Base-by-base conservation (phyloP, 2,888 invertebrate species). In the Coelinius sp. region DNA sequence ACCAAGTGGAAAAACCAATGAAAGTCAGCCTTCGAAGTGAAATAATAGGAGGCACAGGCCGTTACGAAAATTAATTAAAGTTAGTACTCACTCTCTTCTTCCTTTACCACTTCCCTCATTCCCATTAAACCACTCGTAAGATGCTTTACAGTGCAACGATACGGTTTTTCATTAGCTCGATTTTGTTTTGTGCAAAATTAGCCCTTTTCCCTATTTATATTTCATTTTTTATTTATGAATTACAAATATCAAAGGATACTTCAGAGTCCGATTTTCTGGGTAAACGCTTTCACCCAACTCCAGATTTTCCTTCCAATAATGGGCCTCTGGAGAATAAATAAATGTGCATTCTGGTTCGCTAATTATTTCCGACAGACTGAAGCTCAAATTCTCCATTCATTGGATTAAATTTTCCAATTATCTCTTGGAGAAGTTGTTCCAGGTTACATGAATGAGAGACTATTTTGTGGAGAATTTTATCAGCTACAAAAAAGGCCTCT, bases 1-100 rank as follows among this genome's bases (percentile, higher is more conserved):
- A 24, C 53, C 22, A 53, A 53, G 53, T 53, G 53, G 53, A 53
- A 53, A 53, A 53, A 53, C 53, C 53, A 53, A 53, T 53, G 53
- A 53, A 25, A 53, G 53, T 53, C 53, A 53, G 53, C 53, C 53
- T 53, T 53, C 25, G 53, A 53, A 25, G 53, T 53, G 53, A 53
- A 53, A 53, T 53, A 53, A 53, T 53, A 53, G 53, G 53, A 25
- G 10, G 53, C 53, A 25, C 27, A 25, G 53, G 25, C 53, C 25
- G 53, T 53, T 53, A 25, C 53, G n/a, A 25, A 14, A 53, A 53
- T 53, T 53, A 53, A 53, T 53, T 53, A 53, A 53, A 53, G 24
- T 41, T 14, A 41, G 14, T 14, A 3, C 41, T n/a, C 41, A n/a
- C 41, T 41, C 41, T n/a, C 14, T 5, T 6, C 38, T 7, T 5